Base-by-base conservation (phyloP, 1,140 invertebrate genomes). In the Trinorchestia longiramus region DNA sequence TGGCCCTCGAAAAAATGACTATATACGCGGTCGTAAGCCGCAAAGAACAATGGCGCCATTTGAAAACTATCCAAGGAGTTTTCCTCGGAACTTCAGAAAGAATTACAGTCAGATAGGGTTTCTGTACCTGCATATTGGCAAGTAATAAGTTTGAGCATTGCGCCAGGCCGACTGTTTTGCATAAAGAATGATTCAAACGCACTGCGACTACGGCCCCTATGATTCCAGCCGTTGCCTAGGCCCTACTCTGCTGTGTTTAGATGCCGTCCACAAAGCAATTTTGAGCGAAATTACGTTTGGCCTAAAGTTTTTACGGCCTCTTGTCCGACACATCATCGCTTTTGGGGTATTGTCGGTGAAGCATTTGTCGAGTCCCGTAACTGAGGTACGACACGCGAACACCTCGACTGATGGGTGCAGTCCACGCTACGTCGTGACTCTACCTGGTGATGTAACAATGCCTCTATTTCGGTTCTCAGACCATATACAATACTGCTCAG, bases 281-380 rank as follows among this genome's bases (percentile, higher is more conserved):
- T 94, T 94, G 36, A 45, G 92, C 44, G 36, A 94, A 94, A 94
- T 94, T 94, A 94, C 92, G 43, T 19, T 40, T 40, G 92, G 43
- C 92, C 92, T 94, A 45, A 94, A 94, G 41, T 94, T 94, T 94
- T 94, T 94, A 94, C 92, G 45, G 43, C 43, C 92, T 47, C 41
- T 94, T 94, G 92, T 47, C 92, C 92, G 92, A 94, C 92, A 94
- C 92, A 94, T 94, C 92, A 94, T 94, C 92, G 92, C 43, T 94
- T 45, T 94, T 45, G 43, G 92, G 92, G 92, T 94, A 47, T 94
- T 94, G 92, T 94, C 43, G 92, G 92, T 44, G 36, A n/a, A 94
- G 92, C 92, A 94, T 94, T 94, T 94, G 92, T 94, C 44, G 92
- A 94, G 92, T 94, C 36, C 8, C 11, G 92, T 94, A 94, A 94